Percentiles rank a stretch among this genome's conserved stretches.
Conservation (phyloP, 2,113 vertebrate genomes). For the Eolophus roseicapilla region DNA sequence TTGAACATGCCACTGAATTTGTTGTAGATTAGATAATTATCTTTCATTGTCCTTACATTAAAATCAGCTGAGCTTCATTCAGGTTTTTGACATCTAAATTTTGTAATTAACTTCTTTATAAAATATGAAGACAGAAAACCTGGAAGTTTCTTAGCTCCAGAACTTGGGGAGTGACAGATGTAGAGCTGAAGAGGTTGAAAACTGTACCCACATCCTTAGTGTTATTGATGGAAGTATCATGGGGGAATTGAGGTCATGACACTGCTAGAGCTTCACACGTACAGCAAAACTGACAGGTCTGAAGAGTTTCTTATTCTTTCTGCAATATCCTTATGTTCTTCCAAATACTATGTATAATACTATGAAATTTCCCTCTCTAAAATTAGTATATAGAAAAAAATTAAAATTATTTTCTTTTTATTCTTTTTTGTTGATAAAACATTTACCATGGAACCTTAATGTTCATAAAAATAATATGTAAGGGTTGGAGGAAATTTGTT, state of each 20-base stretch:
- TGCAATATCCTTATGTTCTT: not conserved
- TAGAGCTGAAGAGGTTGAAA: not conserved
- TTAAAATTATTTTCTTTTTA: too few relatives aligned
- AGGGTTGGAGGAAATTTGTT: not conserved
- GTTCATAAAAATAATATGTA: not conserved
- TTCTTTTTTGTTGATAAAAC: not conserved
- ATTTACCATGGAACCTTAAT: not conserved
- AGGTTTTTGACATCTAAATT: not conserved
- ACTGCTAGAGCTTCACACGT: not conserved
- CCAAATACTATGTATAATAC: not conserved
- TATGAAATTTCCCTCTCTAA: not conserved
- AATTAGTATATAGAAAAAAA: not conserved
- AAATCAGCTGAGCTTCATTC: not conserved
- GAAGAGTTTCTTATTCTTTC: not conserved
- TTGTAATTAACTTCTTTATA: slow-evolving; percentile 7
- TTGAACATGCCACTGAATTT: not conserved
- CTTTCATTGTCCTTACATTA: slow-evolving; percentile 1
- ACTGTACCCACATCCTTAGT: not conserved
- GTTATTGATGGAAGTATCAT: not conserved
- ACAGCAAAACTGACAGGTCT: not conserved
- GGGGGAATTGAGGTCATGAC: not conserved
- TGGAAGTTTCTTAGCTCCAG: not conserved
- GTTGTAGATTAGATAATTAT: not conserved
- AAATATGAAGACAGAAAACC: not conserved
- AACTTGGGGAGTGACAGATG: not conserved